Base-by-base conservation (phyloP, 2,113 vertebrate species). In the Gasterosteus aculeatus region DNA sequence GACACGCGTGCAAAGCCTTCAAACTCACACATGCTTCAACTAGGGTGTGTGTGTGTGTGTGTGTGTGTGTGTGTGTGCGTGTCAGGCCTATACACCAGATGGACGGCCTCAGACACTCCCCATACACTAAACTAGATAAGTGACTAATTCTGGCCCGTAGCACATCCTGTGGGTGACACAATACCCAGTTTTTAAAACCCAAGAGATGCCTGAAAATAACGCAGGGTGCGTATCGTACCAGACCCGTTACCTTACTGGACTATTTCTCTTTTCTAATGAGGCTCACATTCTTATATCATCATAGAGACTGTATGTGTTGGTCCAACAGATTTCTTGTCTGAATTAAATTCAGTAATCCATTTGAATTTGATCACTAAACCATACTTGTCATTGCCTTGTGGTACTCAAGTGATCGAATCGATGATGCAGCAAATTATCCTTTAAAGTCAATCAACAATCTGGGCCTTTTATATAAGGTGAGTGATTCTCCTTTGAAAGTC, bases 401-500 rank as follows among this genome's bases (percentile, higher is more conserved):
- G 42, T 33, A 19, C 46, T 67, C 22, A 26, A 64, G 47, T 46
- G 72, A 81, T 81, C 47, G 77, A 84, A 75, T 70, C 69, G 76
- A 53, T 31, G 56, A 69, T 33, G 66, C 73, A 72, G 75, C 10
- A 83, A 77, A 87, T 75, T 67, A 54, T 63, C 7, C 33, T 78
- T 72, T 63, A 29, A 16, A 64, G 63, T 85, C 66, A 83, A 47
- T 79, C 62, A 64, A 56, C 67, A 53, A 44, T 47, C 33, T 33
- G 35, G 12, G 57, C 58, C 33, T 60, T 26, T 26, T 15, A 53
- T 29, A 66, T 31, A 33, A 47, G 65, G 66, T 12, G 62, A 72
- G 31, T 49, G 76, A 15, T 64, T 63, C 57, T 58, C 70, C 61
- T 81, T 39, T 91, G 78, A 92, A 90, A 89, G 87, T 91, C 89